Evolutionary conservation across 2,113 vertebrate genomes (phyloP).

Genomic region (Hylia prasina): DNA sequence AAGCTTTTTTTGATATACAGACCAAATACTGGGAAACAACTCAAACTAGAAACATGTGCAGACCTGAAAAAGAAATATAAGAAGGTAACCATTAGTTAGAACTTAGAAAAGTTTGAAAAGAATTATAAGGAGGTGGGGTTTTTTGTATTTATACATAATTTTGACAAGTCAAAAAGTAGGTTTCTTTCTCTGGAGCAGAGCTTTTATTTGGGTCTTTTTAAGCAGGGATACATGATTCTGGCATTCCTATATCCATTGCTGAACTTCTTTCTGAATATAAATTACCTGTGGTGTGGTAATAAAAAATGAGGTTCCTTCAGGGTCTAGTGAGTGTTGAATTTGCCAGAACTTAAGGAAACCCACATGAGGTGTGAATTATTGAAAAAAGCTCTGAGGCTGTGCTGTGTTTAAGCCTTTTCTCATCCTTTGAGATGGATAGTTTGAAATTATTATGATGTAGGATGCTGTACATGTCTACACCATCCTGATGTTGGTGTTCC

Average conservation of each 20-base stretch:
- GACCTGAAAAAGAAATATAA: conserved; percentile 98
- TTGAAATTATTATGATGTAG: not conserved
- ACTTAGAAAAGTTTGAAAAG: rapidly evolving
- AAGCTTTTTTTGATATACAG: conserved; percentile 93
- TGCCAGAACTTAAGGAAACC: not conserved
- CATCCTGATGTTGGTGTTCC: not conserved
- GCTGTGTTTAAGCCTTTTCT: not conserved
- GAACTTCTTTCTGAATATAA: not conserved
- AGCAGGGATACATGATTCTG: rapidly evolving
- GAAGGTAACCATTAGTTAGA: conserved; percentile 76
- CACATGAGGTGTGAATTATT: not conserved
- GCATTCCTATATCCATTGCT: not conserved
- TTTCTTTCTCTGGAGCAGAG: not conserved
- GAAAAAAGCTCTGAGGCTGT: not conserved
- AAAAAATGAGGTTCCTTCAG: not conserved
- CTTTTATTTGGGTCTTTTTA: not conserved
- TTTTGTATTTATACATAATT: not conserved
- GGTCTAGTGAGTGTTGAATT: not conserved
- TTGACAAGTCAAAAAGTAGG: not conserved
- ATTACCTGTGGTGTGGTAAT: not conserved
- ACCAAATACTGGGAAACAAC: conserved; percentile 95
- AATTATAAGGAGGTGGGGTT: too few species aligned
- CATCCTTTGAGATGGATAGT: not conserved
- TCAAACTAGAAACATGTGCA: conserved; percentile 89
- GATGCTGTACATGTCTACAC: not conserved